These are phyloP conservation scores for Patella ulyssiponensis DNA, from an alignment of 2,888 invertebrate genomes.

Conservation along the genomic window DNA sequence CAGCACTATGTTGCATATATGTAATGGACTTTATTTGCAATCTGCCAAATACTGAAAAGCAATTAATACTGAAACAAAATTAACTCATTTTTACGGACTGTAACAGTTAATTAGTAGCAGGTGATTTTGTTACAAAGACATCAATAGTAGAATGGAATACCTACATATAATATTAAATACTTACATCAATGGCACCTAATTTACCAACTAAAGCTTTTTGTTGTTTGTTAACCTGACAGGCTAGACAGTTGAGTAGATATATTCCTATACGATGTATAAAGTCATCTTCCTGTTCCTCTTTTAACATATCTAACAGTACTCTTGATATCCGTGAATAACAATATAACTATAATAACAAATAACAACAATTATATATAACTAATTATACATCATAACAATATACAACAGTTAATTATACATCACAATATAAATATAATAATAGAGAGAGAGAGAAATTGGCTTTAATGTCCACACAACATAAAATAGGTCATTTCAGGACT, in stretches of 20 bases:
- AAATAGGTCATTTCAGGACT: too few species aligned
- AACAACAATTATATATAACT: conserved; percentile 18
- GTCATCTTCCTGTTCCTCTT: conserved; percentile 85
- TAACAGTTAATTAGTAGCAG: too few species aligned
- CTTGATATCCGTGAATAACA: conserved; percentile 90
- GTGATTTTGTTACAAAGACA: too few species aligned
- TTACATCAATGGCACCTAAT: conserved; percentile 80
- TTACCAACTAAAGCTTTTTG: conserved; percentile 94
- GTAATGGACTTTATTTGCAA: too few species aligned
- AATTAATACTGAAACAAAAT: too few species aligned
- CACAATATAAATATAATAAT: conserved; percentile 79
- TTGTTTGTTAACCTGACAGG: conserved; percentile 94
- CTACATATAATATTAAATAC: background rate
- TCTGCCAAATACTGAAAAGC: too few species aligned
- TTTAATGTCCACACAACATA: too few species aligned
- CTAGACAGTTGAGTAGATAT: conserved; percentile 93
- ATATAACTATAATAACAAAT: conserved; percentile 80
- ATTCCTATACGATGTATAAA: conserved; percentile 96
- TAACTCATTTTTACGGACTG: too few species aligned
- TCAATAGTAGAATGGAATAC: too few species aligned
- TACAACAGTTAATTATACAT: conserved; percentile 91
- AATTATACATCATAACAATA: conserved; percentile 83
- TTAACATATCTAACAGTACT: conserved; percentile 86
- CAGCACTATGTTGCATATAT: too few species aligned
- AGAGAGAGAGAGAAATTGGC: too few species aligned